Conservation (phyloP, 2,888 invertebrate species). For the Ommatoiulus sabulosus region DNA sequence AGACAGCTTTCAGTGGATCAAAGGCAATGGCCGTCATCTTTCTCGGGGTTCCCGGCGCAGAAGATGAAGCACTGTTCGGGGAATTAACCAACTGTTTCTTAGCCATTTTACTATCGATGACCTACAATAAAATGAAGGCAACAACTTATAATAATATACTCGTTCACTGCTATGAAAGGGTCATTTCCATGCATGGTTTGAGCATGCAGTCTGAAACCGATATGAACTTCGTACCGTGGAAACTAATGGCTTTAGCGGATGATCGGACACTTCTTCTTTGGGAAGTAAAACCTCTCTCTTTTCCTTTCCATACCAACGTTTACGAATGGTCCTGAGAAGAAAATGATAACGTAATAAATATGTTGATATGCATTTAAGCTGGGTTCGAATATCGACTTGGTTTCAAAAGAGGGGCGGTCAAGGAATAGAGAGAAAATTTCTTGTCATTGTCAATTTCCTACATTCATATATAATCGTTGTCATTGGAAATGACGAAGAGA, state of each 20-base stretch:
- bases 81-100: conserved; percentile 60
- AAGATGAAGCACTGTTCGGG: conserved; percentile 61
- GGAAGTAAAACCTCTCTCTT: conserved; percentile 61
- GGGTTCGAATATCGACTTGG: neutral
- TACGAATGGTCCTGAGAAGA: conserved; percentile 63
- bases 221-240: neutral
- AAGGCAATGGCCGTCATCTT: conserved; percentile 61
- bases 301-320: conserved; percentile 65
- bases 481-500: neutral
- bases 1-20: conserved; percentile 67
- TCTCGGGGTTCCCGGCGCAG: conserved; percentile 61
- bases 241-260: conserved; percentile 65
- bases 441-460: neutral
- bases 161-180: too few species aligned
- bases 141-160: neutral
- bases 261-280: conserved; percentile 63
- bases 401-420: neutral
- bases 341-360: neutral
- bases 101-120: conserved; percentile 64
- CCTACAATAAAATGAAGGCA: conserved; percentile 62
- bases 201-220: too few species aligned
- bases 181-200: too few species aligned
- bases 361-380: neutral
- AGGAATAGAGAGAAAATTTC: neutral
- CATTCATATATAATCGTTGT: neutral